Conservation (phyloP, 2,113 vertebrate species). For the Phylloscopus trochilus region DNA sequence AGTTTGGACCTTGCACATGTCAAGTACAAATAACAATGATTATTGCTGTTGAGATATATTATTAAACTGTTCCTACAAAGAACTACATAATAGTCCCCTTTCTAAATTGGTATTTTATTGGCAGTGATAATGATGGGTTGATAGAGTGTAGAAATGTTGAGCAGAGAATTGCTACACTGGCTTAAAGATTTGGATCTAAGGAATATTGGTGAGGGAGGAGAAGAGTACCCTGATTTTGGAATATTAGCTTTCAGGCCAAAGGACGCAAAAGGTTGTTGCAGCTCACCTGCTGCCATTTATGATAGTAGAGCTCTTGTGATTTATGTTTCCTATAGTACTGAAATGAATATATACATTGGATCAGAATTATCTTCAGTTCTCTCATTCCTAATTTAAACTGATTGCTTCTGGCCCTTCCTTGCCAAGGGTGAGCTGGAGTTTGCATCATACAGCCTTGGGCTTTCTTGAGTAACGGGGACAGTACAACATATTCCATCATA, state of each 20-base stretch:
- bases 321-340: background rate
- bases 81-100: background rate
- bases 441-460: accelerated
- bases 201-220: background rate
- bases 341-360: background rate
- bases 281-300: background rate
- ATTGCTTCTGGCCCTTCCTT: background rate
- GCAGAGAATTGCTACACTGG: background rate
- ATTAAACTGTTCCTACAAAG: background rate
- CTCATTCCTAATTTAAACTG: background rate
- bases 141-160: background rate
- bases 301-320: background rate
- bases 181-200: background rate
- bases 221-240: background rate
- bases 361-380: background rate
- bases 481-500: background rate
- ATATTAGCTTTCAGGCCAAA: background rate
- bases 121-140: background rate
- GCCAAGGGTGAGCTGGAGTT: background rate
- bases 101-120: constrained; percentile 19
- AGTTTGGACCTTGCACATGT: background rate
- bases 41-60: background rate
- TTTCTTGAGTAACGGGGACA: background rate
- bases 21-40: background rate
- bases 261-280: background rate